Percentiles rank a stretch among this genome's conserved stretches.
phyloP scores from a whole-genome alignment of 2,888 invertebrate species.

The Tridacna gigas region DNA sequence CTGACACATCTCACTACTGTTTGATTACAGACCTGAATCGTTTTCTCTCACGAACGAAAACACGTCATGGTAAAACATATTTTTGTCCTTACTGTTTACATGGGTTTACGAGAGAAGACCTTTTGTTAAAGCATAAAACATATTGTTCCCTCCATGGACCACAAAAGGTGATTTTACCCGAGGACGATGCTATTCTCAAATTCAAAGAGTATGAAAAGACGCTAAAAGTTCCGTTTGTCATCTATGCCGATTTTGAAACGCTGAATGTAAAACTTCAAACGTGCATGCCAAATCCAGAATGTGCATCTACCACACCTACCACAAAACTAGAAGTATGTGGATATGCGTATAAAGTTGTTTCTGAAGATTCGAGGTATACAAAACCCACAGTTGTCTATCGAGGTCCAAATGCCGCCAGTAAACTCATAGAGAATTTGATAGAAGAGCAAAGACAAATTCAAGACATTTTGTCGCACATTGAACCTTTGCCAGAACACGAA shows the following conservation, averaged over 20 bases:
- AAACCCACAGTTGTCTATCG: constrained; percentile 48
- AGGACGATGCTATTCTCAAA: constrained; percentile 27
- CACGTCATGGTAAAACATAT: constrained; percentile 6
- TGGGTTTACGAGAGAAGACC: constrained; percentile 30
- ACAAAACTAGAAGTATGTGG: constrained; percentile 44
- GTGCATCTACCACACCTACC: constrained; percentile 28
- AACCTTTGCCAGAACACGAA: constrained; percentile 43
- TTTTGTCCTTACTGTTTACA: constrained; percentile 46
- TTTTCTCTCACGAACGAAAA: constrained; percentile 50
- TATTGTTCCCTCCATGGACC: constrained; percentile 40
- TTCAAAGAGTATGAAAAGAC: constrained; percentile 54
- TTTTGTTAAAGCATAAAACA: constrained; percentile 30
- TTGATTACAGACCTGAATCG: constrained; percentile 56
- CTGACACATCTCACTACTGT: constrained; percentile 51
- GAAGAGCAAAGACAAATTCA: constrained; percentile 45
- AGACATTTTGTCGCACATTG: constrained; percentile 35
- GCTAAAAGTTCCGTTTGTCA: constrained; percentile 45
- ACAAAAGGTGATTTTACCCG: constrained; percentile 41
- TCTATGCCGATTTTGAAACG: constrained; percentile 56
- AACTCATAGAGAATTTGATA: constrained; percentile 44
- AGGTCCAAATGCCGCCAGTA: constrained; percentile 40
- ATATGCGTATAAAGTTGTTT: constrained; percentile 46
- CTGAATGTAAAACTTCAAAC: constrained; percentile 39
- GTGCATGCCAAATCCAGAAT: constrained; percentile 44
- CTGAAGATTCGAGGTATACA: constrained; percentile 29